Percentiles rank a stretch among this genome's conserved stretches.
These are phyloP conservation scores for Spongilla lacustris DNA, from an alignment of 37 sponge, comb jelly and placozoan species.

Conservation along the genomic window DNA sequence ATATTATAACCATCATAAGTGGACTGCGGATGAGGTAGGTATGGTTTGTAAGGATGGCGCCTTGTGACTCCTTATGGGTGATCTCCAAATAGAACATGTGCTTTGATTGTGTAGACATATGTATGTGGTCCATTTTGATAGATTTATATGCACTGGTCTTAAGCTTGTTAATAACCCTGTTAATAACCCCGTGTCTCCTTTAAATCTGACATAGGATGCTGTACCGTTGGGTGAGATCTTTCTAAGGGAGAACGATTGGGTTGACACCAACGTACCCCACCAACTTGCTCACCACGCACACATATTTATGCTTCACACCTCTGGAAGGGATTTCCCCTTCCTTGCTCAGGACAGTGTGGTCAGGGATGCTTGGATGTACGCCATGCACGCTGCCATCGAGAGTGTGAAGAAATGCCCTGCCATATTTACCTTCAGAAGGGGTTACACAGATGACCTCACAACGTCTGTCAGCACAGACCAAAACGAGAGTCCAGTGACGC, in stretches of 20 bases:
- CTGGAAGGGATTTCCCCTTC: slow-evolving; percentile 60
- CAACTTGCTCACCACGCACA: slow-evolving; percentile 16
- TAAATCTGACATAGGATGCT: slow-evolving; percentile 58
- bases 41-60: too few species aligned
- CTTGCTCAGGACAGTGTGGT: slow-evolving; percentile 38
- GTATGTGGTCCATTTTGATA: too few species aligned
- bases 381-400: slow-evolving; percentile 36
- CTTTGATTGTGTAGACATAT: too few species aligned
- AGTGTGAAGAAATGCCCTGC: not conserved
- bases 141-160: too few species aligned
- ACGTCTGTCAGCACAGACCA: not conserved
- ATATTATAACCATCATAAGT: too few species aligned
- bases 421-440: not conserved
- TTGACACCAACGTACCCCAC: slow-evolving; percentile 34
- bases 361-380: slow-evolving; percentile 56
- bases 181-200: too few species aligned
- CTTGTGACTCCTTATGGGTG: too few species aligned
- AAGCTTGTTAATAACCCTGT: too few species aligned
- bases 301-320: slow-evolving; percentile 58
- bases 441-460: not conserved
- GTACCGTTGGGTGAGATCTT: slow-evolving; percentile 73
- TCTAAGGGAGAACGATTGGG: slow-evolving; percentile 38
- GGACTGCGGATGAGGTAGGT: too few species aligned
- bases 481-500: not conserved
- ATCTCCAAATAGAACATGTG: too few species aligned